Base-by-base conservation (phyloP, 2,797 vertebrate species). In the Taenioides sp. region DNA sequence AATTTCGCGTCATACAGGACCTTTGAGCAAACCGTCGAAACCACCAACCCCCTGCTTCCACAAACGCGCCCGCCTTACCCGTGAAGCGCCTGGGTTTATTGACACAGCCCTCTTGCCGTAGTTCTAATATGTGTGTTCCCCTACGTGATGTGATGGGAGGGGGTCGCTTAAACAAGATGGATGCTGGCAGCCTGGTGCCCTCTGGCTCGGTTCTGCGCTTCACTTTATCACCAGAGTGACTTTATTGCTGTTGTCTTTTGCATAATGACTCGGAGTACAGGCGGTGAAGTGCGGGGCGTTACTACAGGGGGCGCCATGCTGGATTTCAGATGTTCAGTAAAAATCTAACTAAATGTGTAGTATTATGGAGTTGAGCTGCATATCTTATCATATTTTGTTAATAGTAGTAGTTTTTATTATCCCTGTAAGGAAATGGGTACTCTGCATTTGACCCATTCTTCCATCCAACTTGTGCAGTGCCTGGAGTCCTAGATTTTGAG, bases 81-180 rank as follows among this genome's bases (percentile, higher is more conserved):
- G 76, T 71, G 70, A 77, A 80, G 62, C 40, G 59, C 76, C 74
- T 72, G 55, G 49, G 73, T 81, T 82, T 87, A 85, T 89, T 84
- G 86, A 82, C 70, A 65, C 55, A 25, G 74, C 77, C 69, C 82
- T 75, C 72, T 71, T 76, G 78, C 58, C 37, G 5, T 62, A 77
- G 67, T 54, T 69, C 74, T 78, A 78, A 73, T 70, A 62, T 71
- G 71, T 79, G 70, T 73, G 12, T 76, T 80, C 65, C 74, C 11
- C 79, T 75, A 76, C 83, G 84, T 23, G 82, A 83, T 80, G 75
- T 86, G 84, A 86, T 72, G 86, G 86, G 84, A 78, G 18, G 75
- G 18, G 52, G 79, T 90, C 88, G 89, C 84, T 92, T 89, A 86
- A 88, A 88, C 85, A 88, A 91, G 88, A 92, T 88, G 84, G 85